Evolutionary conservation across 2,888 invertebrate species (phyloP).

Genomic region (Tribolium freemani): DNA sequence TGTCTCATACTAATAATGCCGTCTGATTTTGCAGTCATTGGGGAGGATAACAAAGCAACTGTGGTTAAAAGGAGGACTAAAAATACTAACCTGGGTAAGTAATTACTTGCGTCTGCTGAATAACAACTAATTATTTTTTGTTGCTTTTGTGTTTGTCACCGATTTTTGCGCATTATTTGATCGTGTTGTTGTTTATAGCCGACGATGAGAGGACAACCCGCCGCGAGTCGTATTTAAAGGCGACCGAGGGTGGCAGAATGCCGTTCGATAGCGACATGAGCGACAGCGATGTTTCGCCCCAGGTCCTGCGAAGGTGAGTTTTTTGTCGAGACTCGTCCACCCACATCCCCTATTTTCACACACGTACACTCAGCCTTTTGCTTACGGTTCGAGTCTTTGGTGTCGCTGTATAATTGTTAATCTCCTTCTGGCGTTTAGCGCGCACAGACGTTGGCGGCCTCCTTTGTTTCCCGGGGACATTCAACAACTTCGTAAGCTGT

Average conservation of each 20-base stretch:
- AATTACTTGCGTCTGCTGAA: not conserved
- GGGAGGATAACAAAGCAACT: constrained; percentile 61
- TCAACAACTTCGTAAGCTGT: constrained; percentile 82
- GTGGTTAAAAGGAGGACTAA: constrained; percentile 67
- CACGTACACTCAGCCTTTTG: constrained; percentile 20
- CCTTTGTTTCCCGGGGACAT: constrained; percentile 85
- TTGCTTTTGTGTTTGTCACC: constrained; percentile 13
- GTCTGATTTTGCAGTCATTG: constrained; percentile 49
- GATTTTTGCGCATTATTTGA: constrained; percentile 5
- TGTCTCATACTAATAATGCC: constrained; percentile 5
- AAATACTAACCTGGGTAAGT: constrained; percentile 68
- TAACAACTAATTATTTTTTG: constrained; percentile 24
- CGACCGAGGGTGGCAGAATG: constrained; percentile 86
- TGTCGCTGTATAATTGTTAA: constrained; percentile 29
- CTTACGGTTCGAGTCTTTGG: constrained; percentile 27
- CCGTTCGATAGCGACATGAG: constrained; percentile 80
- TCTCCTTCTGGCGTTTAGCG: constrained; percentile 67
- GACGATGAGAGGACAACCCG: constrained; percentile 91
- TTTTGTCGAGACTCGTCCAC: constrained; percentile 12
- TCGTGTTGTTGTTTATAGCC: constrained; percentile 67
- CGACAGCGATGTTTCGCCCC: constrained; percentile 73
- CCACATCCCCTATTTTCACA: constrained; percentile 24
- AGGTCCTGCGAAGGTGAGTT: constrained; percentile 76
- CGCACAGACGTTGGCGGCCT: constrained; percentile 87
- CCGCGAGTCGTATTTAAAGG: constrained; percentile 94